Evolutionary conservation across 2,113 vertebrate species (phyloP).

Genomic region (Gymnogyps californianus): DNA sequence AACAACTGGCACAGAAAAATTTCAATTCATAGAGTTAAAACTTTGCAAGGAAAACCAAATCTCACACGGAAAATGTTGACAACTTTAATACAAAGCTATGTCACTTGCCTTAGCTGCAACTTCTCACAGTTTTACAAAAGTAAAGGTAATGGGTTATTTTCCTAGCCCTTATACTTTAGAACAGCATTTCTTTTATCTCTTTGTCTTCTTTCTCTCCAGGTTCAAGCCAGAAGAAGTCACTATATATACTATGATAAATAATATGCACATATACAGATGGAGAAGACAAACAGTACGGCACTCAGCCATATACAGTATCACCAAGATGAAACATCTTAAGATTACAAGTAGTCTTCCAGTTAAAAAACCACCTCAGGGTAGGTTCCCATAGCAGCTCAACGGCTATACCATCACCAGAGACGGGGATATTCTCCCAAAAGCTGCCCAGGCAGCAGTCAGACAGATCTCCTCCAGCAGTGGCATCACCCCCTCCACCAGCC

Average conservation of each 20-base stretch:
- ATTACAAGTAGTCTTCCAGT: not conserved
- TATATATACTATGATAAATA: too few species aligned
- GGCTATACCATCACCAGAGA: accelerated
- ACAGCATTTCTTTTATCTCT: not conserved
- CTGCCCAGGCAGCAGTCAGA: not conserved
- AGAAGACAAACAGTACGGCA: not conserved
- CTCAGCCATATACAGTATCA: too few species aligned
- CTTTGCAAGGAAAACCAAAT: not conserved
- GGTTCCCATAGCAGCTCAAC: not conserved
- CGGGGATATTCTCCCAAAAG: too few species aligned
- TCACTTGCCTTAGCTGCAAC: not conserved
- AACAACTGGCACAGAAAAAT: not conserved
- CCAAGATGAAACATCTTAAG: not conserved
- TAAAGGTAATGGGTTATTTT: not conserved
- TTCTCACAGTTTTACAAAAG: not conserved
- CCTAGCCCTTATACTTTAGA: not conserved
- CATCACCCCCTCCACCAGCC: too few species aligned
- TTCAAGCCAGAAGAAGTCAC: not conserved
- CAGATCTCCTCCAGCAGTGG: not conserved
- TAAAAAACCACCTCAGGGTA: not conserved
- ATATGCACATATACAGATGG: not conserved
- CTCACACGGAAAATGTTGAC: not conserved
- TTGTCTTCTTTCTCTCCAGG: not conserved
- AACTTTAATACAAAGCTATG: not conserved
- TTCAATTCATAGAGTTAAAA: not conserved